Evolutionary conservation across 2,888 invertebrate species (phyloP), one percentile per base, ranked within the genome.

Genomic region (Limnephilus lunatus): DNA sequence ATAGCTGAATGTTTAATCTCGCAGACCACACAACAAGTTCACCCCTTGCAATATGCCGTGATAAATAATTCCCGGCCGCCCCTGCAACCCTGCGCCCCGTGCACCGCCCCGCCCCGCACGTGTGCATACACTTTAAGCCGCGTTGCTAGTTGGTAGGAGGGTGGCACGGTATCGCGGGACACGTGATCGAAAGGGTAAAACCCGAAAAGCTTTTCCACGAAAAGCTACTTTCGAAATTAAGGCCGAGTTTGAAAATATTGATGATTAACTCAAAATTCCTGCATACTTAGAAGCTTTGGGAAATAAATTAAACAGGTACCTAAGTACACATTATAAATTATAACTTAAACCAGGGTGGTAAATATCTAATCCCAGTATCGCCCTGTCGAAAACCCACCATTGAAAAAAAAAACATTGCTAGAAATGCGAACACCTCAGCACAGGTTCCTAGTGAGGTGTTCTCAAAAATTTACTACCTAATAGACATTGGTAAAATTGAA

Each of bases 1-100:
- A 89, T 82, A 82, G 89, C 89, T 89, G 82, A 89, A 82, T 89
- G 89, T 89, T 89, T 89, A 89, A 89, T 89, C 89, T 89, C 89
- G 30, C 82, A 81, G 39, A 82, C 89, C 89, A 53, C 89, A 89
- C 68, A 88, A 88, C 88, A 88, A 31, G 19, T 88, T 68, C 80
- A 88, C 88, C 88, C 88, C 80, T 88, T 88, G 88, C 88, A 80
- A 88, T 88, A 88, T 80, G 88, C 88, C 88, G 80, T 80, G 88
- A 88, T 88, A 88, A 88, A 88, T 88, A 88, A 88, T 88, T 88
- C 88, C 88, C 31, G 25, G 48, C 86, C 48, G 80, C 88, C 31
- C 88, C 53, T 68, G 53, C 53, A 68, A 19, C 53, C 53, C 53
- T 68, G 53, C 53, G 53, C 88, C 88, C 88, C 32, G 88, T 68